phyloP scores from a whole-genome alignment of 2,113 vertebrate species.

The Cichladusa arquata region DNA sequence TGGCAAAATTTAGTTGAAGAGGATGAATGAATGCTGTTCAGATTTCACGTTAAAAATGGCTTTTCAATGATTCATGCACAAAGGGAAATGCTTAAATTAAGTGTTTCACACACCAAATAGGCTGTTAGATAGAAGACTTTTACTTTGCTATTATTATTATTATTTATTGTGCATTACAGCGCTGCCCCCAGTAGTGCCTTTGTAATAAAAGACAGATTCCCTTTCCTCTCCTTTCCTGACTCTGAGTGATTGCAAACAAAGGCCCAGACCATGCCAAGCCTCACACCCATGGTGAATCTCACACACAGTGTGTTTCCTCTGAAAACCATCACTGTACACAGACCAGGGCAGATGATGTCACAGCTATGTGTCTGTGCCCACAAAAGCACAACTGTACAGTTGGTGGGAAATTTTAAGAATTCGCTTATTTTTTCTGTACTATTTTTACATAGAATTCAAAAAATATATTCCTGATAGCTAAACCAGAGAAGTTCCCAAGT shows the following conservation, averaged over 20 bases:
- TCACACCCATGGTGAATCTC: neutral
- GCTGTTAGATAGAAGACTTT: neutral
- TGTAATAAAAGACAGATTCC: neutral
- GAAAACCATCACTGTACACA: neutral
- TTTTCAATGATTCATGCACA: neutral
- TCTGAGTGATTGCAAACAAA: neutral
- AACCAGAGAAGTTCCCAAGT: neutral
- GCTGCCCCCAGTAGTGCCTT: neutral
- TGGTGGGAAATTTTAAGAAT: neutral
- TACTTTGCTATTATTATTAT: neutral
- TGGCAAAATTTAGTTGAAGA: neutral
- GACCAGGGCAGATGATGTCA: neutral
- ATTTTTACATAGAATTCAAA: neutral
- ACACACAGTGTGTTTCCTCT: neutral
- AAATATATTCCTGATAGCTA: neutral
- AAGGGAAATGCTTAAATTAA: neutral
- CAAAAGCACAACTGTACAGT: rapidly evolving
- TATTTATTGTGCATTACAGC: neutral
- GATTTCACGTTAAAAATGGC: neutral
- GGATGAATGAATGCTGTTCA: neutral
- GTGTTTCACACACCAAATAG: neutral
- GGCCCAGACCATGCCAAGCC: neutral
- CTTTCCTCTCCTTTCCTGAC: neutral
- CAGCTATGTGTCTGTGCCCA: neutral
- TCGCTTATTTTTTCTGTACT: neutral